Evolutionary conservation across 2,797 vertebrate species (phyloP).

Genomic region (Eulemur coronatus): DNA sequence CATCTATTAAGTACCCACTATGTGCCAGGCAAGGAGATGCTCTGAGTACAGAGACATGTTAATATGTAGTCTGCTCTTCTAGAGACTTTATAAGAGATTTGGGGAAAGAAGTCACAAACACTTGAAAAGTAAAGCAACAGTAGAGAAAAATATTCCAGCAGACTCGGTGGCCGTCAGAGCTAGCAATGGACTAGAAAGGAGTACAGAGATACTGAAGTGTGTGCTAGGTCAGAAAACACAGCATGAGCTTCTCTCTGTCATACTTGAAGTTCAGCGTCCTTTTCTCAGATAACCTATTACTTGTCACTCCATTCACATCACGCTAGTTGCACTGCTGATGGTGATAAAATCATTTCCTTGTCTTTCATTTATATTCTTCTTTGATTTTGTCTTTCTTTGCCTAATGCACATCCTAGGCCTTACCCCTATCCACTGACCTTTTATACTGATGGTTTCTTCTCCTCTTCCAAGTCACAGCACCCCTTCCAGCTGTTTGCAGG

Average conservation of each 20-base stretch:
- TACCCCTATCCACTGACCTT: not conserved
- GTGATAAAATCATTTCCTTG: not conserved
- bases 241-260: not conserved
- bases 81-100: not conserved
- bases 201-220: not conserved
- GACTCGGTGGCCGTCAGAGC: not conserved
- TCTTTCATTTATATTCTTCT: not conserved
- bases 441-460: not conserved
- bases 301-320: not conserved
- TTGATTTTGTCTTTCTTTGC: not conserved
- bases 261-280: not conserved
- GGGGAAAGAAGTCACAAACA: not conserved
- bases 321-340: not conserved
- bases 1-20: not conserved
- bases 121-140: not conserved
- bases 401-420: not conserved
- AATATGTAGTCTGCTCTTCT: not conserved
- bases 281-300: not conserved
- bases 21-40: not conserved
- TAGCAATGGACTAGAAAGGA: not conserved
- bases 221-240: too few relatives aligned
- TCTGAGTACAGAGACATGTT: not conserved
- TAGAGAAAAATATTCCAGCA: not conserved
- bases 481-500: not conserved
- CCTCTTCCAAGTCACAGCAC: not conserved